These are phyloP conservation scores for Micropoecilia bifurca DNA, from an alignment of 2,797 vertebrate genomes.

Conservation along the genomic window DNA sequence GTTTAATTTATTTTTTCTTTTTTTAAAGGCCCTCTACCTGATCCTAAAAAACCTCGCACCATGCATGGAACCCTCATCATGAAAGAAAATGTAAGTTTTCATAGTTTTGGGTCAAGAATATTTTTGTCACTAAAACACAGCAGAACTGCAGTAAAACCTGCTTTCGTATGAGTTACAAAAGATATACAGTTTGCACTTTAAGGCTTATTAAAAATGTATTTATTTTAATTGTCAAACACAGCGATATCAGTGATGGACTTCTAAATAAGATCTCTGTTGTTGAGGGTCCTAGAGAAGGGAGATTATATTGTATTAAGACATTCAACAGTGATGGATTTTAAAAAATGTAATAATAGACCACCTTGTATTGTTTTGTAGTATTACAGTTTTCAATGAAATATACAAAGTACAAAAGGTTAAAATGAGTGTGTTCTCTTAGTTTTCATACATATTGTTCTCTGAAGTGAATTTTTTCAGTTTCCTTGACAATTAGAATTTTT, in stretches of 20 bases:
- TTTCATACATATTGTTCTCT: background rate
- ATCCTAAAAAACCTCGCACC: conserved; percentile 90
- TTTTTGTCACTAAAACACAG: background rate
- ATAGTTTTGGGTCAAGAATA: background rate
- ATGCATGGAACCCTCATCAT: conserved; percentile 96
- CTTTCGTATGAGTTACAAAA: background rate
- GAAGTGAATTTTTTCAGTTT: background rate
- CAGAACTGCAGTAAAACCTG: background rate
- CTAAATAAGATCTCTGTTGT: background rate
- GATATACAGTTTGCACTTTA: background rate
- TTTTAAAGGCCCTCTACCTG: conserved; percentile 86
- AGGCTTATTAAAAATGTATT: background rate
- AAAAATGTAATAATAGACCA: too few relatives aligned
- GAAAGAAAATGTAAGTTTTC: conserved; percentile 91
- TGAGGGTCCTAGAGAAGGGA: background rate
- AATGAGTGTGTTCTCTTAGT: background rate
- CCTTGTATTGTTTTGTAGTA: background rate
- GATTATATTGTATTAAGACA: background rate
- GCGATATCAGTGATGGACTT: background rate
- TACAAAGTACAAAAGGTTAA: background rate
- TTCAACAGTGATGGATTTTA: too few relatives aligned
- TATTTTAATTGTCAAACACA: background rate
- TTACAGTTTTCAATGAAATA: background rate
- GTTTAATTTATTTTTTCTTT: background rate
- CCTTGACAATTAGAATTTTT: background rate